These are phyloP conservation scores for Megalonaias nervosa DNA, from an alignment of 1,140 invertebrate genomes.

Conservation along the genomic window DNA sequence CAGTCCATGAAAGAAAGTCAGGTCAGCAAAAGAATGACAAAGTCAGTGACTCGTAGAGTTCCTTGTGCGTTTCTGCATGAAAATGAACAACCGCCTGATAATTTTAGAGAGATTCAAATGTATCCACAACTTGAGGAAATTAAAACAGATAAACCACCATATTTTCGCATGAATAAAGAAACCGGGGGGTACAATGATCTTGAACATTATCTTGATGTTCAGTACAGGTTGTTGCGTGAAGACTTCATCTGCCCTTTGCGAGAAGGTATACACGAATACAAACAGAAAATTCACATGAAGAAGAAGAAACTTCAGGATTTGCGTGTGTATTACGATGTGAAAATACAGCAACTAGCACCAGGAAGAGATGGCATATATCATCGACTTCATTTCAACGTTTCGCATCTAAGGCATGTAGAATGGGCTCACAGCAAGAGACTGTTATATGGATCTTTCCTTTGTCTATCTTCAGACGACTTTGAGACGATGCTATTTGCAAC, in stretches of 20 bases:
- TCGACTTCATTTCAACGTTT: conserved; percentile 57
- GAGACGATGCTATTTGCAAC: conserved; percentile 79
- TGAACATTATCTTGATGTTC: conserved; percentile 84
- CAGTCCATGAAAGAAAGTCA: too few species aligned
- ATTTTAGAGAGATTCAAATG: conserved; percentile 63
- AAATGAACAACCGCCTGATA: conserved; percentile 49
- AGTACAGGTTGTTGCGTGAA: conserved; percentile 83
- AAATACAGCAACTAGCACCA: conserved; percentile 46
- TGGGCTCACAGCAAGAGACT: conserved; percentile 75
- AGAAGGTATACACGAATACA: conserved; percentile 64
- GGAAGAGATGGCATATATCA: conserved; percentile 45
- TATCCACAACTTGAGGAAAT: conserved; percentile 62
- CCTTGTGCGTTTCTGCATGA: neutral
- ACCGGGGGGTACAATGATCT: conserved; percentile 77
- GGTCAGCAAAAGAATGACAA: too few species aligned
- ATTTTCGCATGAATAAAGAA: conserved; percentile 77
- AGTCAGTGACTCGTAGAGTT: too few species aligned
- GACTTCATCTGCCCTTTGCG: conserved; percentile 74
- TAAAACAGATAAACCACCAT: conserved; percentile 55
- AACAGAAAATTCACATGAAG: conserved; percentile 14
- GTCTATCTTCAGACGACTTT: conserved; percentile 81
- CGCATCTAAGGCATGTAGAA: conserved; percentile 52
- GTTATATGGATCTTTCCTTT: conserved; percentile 81
- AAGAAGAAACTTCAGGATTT: conserved; percentile 40
- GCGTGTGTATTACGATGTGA: conserved; percentile 53